Evolutionary conservation across 2,888 invertebrate species (phyloP), one percentile per base, ranked within the genome.

Genomic region (Scaeva pyrastri): DNA sequence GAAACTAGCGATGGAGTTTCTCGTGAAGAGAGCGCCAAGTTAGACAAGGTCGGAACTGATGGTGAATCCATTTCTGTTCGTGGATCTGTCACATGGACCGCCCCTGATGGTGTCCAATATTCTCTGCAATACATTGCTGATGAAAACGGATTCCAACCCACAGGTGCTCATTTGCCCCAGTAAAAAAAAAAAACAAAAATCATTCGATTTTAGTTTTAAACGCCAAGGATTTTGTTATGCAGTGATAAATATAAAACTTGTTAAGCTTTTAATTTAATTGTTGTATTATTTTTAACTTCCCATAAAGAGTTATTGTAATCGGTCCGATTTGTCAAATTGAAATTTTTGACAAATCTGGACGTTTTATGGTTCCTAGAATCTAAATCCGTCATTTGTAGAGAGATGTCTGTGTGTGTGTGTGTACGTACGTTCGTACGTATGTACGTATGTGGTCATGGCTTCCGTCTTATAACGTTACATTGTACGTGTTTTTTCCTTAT

Each of bases 41-140:
- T 52, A 52, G 52, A 52, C 56, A 90, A 90, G 86, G 16, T 36
- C 19, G 66, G 66, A 48, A 66, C 48, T 26, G 66, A 66, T 68
- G 92, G 91, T 87, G 90, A 52, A 7, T 52, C 90, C 12, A 87
- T 90, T 19, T 88, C 88, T 0, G 92, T 94, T 3, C 91, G 89
- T 66, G 94, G 94, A 21, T 92, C 92, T 5, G 93, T 93, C 89
- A 90, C 92, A 8, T 93, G 93, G 94, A 52, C 52, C 14, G 91
- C 93, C 0, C 94, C 93, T 36, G 93, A 93, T 16, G 94, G 94
- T 88, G 94, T 94, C 1, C 93, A 93, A 19, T 95, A 95, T 89
- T 93, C 93, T 14, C 94, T 95, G 79, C 94, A 88, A 60, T 91
- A 90, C 82, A 19, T 90, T 80, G 90, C 90, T 50, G 90, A 91